Evolutionary conservation across 2,888 invertebrate genomes (phyloP), one percentile per base, ranked within the genome.

Genomic region (Argynnis bischoffii): DNA sequence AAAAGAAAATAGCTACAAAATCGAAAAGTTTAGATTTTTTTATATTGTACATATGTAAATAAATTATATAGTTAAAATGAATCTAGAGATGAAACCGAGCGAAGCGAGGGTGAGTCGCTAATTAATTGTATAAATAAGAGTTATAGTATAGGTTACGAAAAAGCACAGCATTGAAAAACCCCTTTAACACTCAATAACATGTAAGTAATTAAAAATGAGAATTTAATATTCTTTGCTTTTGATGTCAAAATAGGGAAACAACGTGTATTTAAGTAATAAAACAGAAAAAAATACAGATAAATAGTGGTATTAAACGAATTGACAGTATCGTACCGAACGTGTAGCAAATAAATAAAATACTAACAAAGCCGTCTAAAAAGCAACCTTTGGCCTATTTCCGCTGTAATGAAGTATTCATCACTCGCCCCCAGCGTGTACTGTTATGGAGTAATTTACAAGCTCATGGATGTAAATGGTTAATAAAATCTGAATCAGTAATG

Each of bases 341-440:
- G 59, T 47, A 60, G 60, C 48, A 63, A 71, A 71, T 66, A 55
- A 66, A 64, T 59, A 71, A 71, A 84, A 79, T 65, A 78, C 77
- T 76, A 80, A 80, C 80, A 81, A 78, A 80, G 76, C 77, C 75
- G 78, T 80, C 79, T 77, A 79, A 83, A 84, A 81, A 81, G 81
- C 80, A 81, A 82, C 85, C 82, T 85, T 83, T 72, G 79, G 76
- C 82, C 85, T 85, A 85, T 86, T 85, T 87, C 80, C 79, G 80
- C 76, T 75, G 80, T 87, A 88, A 88, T 88, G 88, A 88, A 88
- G 88, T 86, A 88, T 88, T 88, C 89, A 88, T 81, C 84, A 81
- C 76, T 77, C 76, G 80, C 76, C 77, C 72, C 76, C 78, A 77
- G 77, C 76, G 75, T 71, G 61, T 72, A 63, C 21, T 55, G 51